Base-by-base conservation (phyloP, 2,797 vertebrate genomes). In the Zalophus californianus region DNA sequence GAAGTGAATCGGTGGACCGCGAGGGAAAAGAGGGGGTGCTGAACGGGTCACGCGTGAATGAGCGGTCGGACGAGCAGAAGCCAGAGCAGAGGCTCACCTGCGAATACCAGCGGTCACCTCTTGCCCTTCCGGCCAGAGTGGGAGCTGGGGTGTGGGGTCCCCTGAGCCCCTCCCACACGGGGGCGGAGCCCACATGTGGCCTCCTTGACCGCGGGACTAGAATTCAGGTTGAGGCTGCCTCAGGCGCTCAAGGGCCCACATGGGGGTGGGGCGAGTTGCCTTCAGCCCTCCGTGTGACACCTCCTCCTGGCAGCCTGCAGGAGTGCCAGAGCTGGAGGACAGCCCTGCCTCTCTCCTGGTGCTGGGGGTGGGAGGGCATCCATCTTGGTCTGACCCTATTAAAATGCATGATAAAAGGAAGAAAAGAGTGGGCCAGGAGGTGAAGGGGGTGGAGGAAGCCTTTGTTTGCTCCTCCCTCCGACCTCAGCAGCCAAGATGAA, bases 371-470 rank as follows among this genome's bases (percentile, higher is more conserved):
- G 23, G 38, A 38, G 38, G 23, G 1, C 98, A 98, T 98, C 98
- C 97, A 92, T 98, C 98, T 98, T 98, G 96, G 94, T 98, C 97
- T 94, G 96, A 96, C 97, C 97, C 98, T 96, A 97, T 98, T 98
- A 98, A 97, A 97, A 97, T 96, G 97, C 98, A 97, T 97, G 96
- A 97, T 98, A 98, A 98, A 98, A 91, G 98, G 98, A 95, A 98
- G 98, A 98, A 98, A 98, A 98, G 97, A 96, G 98, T 56, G 48
- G 90, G 72, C 86, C 58, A 64, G 96, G 70, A 97, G 98, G 97
- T 84, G 97, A 94, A 86, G 88, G 75, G 97, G 91, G 95, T 96
- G 97, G 98, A 97, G 98, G 98, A 98, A 97, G 98, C 98, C 95
- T 98, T 98, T 98, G 98, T 98, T 98, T 85, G 48, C 80, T 87